Evolutionary conservation across 2,113 vertebrate genomes (phyloP).

Genomic region (Capreolus pygargus): DNA sequence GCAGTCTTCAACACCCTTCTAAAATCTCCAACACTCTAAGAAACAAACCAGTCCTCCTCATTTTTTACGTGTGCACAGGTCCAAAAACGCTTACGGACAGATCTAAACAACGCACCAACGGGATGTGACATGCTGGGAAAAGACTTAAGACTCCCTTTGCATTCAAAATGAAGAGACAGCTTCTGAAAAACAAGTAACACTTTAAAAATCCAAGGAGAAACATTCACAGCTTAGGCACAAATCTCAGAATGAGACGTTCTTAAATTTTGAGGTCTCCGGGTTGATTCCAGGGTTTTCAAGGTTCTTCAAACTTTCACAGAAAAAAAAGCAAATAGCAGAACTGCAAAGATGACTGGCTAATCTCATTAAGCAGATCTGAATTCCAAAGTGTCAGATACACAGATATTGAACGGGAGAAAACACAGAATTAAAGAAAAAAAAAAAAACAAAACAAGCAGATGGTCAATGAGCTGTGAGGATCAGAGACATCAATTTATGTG

Average conservation of each 20-base stretch:
- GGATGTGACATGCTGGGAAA: background rate
- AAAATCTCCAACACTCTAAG: background rate
- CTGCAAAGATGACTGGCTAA: background rate
- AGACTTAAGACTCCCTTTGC: background rate
- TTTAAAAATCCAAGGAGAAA: conserved; percentile 11
- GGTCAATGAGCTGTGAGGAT: conserved; percentile 70
- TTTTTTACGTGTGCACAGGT: background rate
- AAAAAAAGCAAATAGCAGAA: conserved; percentile 20
- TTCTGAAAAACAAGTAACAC: background rate
- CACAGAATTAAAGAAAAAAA: conserved; percentile 34
- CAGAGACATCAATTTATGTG: conserved; percentile 69
- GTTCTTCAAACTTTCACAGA: conserved; percentile 2
- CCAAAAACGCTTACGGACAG: background rate
- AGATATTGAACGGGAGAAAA: conserved; percentile 48
- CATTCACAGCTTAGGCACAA: background rate
- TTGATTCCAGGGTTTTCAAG: background rate
- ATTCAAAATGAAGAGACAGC: conserved; percentile 38
- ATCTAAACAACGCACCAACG: background rate
- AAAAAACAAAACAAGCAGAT: conserved; percentile 67
- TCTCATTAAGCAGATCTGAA: conserved; percentile 38
- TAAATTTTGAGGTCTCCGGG: background rate
- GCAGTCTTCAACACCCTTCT: background rate
- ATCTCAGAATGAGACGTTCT: background rate
- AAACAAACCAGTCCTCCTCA: background rate
- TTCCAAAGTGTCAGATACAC: conserved; percentile 50